phyloP scores from a whole-genome alignment of 2,888 invertebrate genomes.

The Tubulanus polymorphus region DNA sequence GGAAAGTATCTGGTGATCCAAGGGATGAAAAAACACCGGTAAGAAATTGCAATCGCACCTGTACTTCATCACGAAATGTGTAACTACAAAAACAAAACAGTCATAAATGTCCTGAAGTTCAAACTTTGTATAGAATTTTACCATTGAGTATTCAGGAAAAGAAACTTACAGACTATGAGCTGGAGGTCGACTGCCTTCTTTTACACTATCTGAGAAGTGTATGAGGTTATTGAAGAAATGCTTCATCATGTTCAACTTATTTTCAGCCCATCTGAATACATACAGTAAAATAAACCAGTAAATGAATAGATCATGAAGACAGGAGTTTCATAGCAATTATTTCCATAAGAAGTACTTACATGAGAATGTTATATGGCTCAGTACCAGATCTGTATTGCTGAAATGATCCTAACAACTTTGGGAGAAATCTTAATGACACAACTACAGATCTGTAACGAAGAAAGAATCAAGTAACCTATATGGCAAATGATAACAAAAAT shows the following conservation, averaged over 20 bases:
- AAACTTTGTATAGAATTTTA: background rate
- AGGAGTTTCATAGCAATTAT: too few species aligned
- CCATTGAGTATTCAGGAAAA: background rate
- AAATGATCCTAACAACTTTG: constrained; percentile 86
- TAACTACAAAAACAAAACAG: constrained; percentile 29
- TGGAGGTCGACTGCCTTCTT: constrained; percentile 15
- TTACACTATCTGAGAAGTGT: constrained; percentile 59
- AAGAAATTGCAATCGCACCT: constrained; percentile 85
- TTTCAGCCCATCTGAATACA: constrained; percentile 72
- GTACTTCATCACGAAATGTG: constrained; percentile 69
- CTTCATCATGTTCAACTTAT: constrained; percentile 87
- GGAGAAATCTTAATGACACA: constrained; percentile 79
- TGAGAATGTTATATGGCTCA: constrained; percentile 81
- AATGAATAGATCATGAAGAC: too few species aligned
- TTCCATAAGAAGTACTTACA: constrained; percentile 51
- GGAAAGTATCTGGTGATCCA: constrained; percentile 84
- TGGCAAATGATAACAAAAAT: background rate
- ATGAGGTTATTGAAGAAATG: constrained; percentile 85
- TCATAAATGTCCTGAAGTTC: background rate
- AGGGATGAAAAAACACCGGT: constrained; percentile 86
- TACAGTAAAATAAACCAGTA: constrained; percentile 1
- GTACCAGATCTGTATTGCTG: constrained; percentile 74
- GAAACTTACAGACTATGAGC: constrained; percentile 18
- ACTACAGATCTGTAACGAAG: constrained; percentile 69
- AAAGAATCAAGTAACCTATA: background rate